These are phyloP conservation scores for Gallirallus australis DNA, from an alignment of 2,797 vertebrate genomes.

Conservation along the genomic window DNA sequence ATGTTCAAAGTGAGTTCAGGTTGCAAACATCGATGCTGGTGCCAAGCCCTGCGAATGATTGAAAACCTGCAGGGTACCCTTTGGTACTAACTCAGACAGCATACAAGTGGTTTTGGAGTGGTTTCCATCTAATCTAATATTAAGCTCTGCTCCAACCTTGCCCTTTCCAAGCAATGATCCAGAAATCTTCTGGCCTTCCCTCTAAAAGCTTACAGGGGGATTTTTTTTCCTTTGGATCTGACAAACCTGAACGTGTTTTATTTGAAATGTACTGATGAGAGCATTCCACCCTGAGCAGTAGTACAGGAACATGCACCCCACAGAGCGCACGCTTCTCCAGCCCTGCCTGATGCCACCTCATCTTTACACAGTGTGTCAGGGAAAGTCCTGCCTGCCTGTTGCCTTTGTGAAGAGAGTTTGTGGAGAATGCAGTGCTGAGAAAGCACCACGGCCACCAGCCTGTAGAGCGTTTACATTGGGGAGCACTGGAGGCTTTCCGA, in stretches of 20 bases:
- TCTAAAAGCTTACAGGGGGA: not conserved
- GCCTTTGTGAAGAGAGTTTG: not conserved
- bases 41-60: constrained; percentile 13
- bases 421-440: rapidly evolving
- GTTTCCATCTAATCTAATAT: constrained; percentile 30
- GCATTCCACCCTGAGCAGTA: rapidly evolving
- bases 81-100: not conserved
- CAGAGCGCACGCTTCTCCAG: not conserved
- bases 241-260: not conserved
- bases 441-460: not conserved
- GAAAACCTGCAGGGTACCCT: constrained; percentile 26
- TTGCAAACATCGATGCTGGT: not conserved
- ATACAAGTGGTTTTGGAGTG: not conserved
- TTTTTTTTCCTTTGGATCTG: not conserved
- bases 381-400: not conserved
- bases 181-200: not conserved
- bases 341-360: not conserved
- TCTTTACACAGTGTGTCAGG: not conserved
- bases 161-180: constrained; percentile 17
- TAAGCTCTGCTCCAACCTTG: constrained; percentile 23
- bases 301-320: not conserved
- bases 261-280: not conserved
- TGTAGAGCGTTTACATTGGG: rapidly evolving
- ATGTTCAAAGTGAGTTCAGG: constrained; percentile 25
- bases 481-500: not conserved